Base-by-base conservation (phyloP, 2,113 vertebrate genomes). In the Lasiurus cinereus region DNA sequence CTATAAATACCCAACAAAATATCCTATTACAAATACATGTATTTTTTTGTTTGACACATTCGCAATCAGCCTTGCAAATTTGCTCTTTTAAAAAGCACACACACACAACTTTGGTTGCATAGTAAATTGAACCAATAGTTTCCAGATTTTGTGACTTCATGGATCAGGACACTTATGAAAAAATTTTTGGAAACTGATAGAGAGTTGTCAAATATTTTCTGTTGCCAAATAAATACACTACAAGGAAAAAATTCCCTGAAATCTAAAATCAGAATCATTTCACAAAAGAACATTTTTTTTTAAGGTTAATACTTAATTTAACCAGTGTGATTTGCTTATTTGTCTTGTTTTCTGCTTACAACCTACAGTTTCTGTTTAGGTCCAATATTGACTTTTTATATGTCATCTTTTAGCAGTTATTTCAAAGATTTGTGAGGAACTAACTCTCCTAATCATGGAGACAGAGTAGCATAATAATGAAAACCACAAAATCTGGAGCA, bases 121-220 rank as follows among this genome's bases (percentile, higher is more conserved):
- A 93, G 90, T 72, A 93, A 43, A 79, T 33, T 46, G 22, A 59
- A 84, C 36, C 27, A 82, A 70, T 94, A 33, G 85, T 94, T 95
- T 83, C 52, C 69, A 96, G 56, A 69, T 48, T 84, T 88, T 72
- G 19, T 52, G 66, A 95, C 56, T 86, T 96, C 54, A 94, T 10
- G 89, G 48, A 87, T 48, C 24, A 90, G 74, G 69, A 93, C 83
- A 92, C 88, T 95, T 85, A 82, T 31, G 59, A 76, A 85, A 80
- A 56, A 22, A 72, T 74, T 50, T 50, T 46, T 15, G n/a, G 77
- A 39, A 73, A 85, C 12, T 66, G 76, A 80, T 16, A 84, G 18
- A 90, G 59, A 72, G 11, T 85, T 50, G 5, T 88, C 56, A 78
- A 73, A 69, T 92, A 87, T 69, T 95, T 88, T 67, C 50, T 93